These are phyloP conservation scores for Oscheius onirici DNA, from an alignment of 2,888 invertebrate genomes.

Conservation along the genomic window DNA sequence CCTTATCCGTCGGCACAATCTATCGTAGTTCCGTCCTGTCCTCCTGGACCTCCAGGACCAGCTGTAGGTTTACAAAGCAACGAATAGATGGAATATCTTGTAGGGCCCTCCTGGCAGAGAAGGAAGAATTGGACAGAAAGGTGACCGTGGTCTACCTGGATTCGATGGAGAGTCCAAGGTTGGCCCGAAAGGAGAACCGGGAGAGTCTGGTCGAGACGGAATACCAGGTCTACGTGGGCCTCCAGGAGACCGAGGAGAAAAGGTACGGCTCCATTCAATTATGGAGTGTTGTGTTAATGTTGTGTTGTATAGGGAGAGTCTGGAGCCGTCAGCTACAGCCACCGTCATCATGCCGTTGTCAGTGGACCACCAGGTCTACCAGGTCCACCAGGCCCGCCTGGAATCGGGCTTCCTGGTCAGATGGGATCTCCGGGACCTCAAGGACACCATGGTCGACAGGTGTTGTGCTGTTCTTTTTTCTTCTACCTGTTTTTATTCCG, in stretches of 20 bases:
- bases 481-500: background rate
- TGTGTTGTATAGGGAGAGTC: slow-evolving; percentile 33
- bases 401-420: slow-evolving; percentile 36
- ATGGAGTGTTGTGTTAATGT: slow-evolving; percentile 14
- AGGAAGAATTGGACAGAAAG: slow-evolving; percentile 59
- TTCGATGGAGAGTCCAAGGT: slow-evolving; percentile 70
- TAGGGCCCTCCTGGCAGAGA: slow-evolving; percentile 45
- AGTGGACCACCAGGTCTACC: slow-evolving; percentile 43
- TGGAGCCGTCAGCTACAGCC: slow-evolving; percentile 2
- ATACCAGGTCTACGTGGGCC: slow-evolving; percentile 61
- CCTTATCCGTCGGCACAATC: background rate
- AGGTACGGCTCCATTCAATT: slow-evolving; percentile 47
- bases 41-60: slow-evolving; percentile 63
- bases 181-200: slow-evolving; percentile 68
- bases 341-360: slow-evolving; percentile 21
- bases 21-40: slow-evolving; percentile 10
- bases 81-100: too few species aligned
- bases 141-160: slow-evolving; percentile 69
- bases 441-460: slow-evolving; percentile 38
- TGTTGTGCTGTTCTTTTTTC: slow-evolving; percentile 14
- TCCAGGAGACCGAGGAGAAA: slow-evolving; percentile 62
- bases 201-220: slow-evolving; percentile 64
- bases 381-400: slow-evolving; percentile 38
- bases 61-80: slow-evolving; percentile 6
- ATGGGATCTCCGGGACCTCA: slow-evolving; percentile 42